Evolutionary conservation across 2,113 vertebrate genomes (phyloP).

Genomic region (Monopterus albus): DNA sequence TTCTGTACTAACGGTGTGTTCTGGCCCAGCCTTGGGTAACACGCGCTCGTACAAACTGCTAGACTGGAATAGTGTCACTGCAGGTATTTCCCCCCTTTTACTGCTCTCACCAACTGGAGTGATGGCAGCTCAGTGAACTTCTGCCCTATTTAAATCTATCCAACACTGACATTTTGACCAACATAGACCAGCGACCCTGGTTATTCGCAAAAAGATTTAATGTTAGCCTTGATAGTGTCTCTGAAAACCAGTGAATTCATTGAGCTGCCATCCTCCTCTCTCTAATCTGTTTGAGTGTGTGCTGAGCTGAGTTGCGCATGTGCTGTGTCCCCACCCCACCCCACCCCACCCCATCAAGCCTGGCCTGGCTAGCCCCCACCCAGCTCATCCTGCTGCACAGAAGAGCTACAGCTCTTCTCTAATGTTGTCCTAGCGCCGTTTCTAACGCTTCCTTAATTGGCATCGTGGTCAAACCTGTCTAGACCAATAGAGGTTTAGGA

Average conservation of each 20-base stretch:
- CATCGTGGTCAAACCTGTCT: slow-evolving; percentile 73
- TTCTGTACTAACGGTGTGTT: slow-evolving; percentile 99
- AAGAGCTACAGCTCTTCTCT: slow-evolving; percentile 86
- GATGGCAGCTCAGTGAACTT: slow-evolving; percentile 96
- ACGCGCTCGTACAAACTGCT: slow-evolving; percentile 99
- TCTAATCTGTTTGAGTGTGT: slow-evolving; percentile 85
- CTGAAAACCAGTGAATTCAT: slow-evolving; percentile 76
- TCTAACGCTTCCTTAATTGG: slow-evolving; percentile 69
- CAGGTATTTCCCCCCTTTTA: slow-evolving; percentile 99
- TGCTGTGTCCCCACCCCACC: slow-evolving; percentile 68
- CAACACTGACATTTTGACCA: slow-evolving; percentile 1
- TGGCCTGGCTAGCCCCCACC: slow-evolving; percentile 62
- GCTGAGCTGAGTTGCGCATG: slow-evolving; percentile 91
- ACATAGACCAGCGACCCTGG: neutral
- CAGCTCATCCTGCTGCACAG: slow-evolving; percentile 78
- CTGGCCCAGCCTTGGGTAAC: slow-evolving; percentile 99
- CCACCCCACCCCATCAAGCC: slow-evolving; percentile 58
- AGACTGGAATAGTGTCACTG: slow-evolving; percentile 99
- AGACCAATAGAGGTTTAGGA: slow-evolving; percentile 73
- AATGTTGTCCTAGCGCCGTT: slow-evolving; percentile 79
- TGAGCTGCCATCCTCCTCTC: slow-evolving; percentile 98
- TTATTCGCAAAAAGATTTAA: neutral
- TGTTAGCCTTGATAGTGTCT: neutral
- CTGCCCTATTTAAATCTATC: neutral
- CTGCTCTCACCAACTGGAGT: slow-evolving; percentile 91